Base-by-base conservation (phyloP, 2,113 vertebrate genomes). In the Oxyruncus cristatus region DNA sequence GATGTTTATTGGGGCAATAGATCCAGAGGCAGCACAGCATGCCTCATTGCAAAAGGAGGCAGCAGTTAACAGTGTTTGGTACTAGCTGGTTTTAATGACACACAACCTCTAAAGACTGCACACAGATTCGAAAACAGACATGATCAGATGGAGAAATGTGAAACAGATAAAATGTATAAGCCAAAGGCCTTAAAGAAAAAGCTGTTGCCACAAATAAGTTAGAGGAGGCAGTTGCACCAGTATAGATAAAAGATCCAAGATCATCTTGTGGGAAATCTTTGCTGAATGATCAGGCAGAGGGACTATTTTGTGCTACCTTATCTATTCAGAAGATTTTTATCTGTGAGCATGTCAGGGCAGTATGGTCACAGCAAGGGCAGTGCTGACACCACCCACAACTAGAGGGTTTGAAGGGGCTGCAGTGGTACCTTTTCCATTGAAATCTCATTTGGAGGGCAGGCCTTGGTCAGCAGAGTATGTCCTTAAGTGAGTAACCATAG, bases 1-100 rank as follows among this genome's bases (percentile, higher is more conserved):
- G 85, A 75, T 91, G 82, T 96, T 97, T 97, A 97, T 97, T 92
- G 97, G 93, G 95, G 95, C 93, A 96, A 97, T 95, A 95, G 96
- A 95, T 75, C 75, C 92, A 94, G 81, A 74, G 86, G 73, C 79
- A 92, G 81, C 89, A 88, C 93, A 96, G 96, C 93, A 95, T 66
- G 96, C 93, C 92, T 95, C 88, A 89, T 39, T 66, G 93, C 95
- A 92, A 96, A 95, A 74, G 47, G 72, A 93, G 88, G 73, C 76
- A 52, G 73, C 77, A 90, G 92, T 94, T 94, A 92, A 93, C 76
- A 74, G 27, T 56, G 85, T 88, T 75, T 52, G n/a, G 70, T 80
- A 73, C 75, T 88, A 8, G 66, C 58, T 88, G 78, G 39, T 86
- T 93, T 89, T 95, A 96, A 88, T 55, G 85, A 68, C 66, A 80